These are phyloP conservation scores for Danionella cerebrum DNA, from an alignment of 2,113 vertebrate species.

Conservation along the genomic window DNA sequence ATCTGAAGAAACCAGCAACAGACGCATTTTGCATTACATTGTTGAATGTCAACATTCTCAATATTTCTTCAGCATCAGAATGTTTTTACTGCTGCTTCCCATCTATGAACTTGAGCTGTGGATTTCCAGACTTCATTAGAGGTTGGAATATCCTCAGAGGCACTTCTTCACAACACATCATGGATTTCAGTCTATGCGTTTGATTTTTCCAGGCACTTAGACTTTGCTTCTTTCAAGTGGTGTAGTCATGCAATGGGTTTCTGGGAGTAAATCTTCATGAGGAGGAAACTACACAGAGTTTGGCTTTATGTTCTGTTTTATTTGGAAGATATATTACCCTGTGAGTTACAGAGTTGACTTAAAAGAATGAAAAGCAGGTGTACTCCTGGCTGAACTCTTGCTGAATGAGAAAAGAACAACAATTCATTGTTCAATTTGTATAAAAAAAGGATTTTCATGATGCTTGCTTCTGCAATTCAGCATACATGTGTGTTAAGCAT, in stretches of 20 bases:
- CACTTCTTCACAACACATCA: conserved; percentile 20
- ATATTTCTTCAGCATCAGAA: too few relatives aligned
- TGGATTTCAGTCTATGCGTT: neutral
- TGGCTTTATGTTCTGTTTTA: conserved; percentile 9
- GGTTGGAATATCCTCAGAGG: conserved; percentile 25
- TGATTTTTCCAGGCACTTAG: conserved; percentile 44
- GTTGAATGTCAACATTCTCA: too few relatives aligned
- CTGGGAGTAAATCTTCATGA: neutral
- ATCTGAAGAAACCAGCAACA: too few relatives aligned
- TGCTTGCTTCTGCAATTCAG: conserved; percentile 50
- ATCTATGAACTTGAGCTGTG: conserved; percentile 6
- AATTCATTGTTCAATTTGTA: conserved; percentile 39
- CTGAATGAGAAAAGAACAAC: conserved; percentile 12
- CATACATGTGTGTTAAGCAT: conserved; percentile 62
- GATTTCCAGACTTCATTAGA: conserved; percentile 3
- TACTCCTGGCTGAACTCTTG: conserved; percentile 40
- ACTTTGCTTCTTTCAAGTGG: neutral
- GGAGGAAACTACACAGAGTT: conserved; percentile 10
- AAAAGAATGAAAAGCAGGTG: conserved; percentile 30
- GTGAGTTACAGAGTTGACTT: conserved; percentile 9
- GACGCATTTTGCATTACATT: too few relatives aligned
- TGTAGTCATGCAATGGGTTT: conserved; percentile 12
- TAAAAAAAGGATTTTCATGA: conserved; percentile 5
- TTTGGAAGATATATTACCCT: neutral
- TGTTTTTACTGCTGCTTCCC: too few relatives aligned